Percentiles rank a stretch among this genome's conserved stretches.
Conservation (phyloP, 2,888 invertebrate genomes). For the Perdita meconis region DNA sequence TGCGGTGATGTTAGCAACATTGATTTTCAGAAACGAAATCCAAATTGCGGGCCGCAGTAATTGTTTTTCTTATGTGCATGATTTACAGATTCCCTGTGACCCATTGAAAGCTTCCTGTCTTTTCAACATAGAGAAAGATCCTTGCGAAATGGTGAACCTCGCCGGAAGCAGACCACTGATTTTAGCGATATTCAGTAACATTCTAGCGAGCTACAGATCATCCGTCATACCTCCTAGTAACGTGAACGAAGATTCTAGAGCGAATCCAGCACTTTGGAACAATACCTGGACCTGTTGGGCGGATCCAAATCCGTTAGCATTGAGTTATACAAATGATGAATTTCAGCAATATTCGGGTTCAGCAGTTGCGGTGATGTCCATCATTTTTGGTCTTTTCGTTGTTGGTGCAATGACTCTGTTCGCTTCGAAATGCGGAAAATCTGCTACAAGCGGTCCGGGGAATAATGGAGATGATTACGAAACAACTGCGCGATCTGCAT, state of each 20-base stretch:
- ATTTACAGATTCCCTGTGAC: conserved; percentile 75
- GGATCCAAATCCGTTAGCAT: conserved; percentile 76
- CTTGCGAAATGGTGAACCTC: conserved; percentile 84
- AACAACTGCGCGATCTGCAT: not conserved
- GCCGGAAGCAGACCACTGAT: conserved; percentile 82
- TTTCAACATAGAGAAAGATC: conserved; percentile 82
- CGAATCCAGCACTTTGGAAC: conserved; percentile 86
- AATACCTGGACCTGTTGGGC: conserved; percentile 87
- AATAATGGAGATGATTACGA: not conserved
- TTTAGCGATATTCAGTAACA: conserved; percentile 83
- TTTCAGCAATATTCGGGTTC: not conserved
- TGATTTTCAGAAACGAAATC: too few relatives aligned
- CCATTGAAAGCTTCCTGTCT: conserved; percentile 80
- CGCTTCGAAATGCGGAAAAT: conserved; percentile 12
- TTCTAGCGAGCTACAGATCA: conserved; percentile 83
- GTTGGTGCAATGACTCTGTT: conserved; percentile 26
- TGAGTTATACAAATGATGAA: conserved; percentile 4
- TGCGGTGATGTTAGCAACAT: too few relatives aligned
- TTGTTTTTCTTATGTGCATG: not conserved
- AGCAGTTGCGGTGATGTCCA: conserved; percentile 3
- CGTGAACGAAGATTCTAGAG: conserved; percentile 83
- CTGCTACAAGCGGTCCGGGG: not conserved
- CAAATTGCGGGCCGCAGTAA: too few relatives aligned
- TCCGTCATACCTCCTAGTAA: conserved; percentile 84
- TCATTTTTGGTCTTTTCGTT: conserved; percentile 35